Percentiles rank a stretch among this genome's conserved stretches.
phyloP scores from a whole-genome alignment of 2,888 invertebrate species.

The Drosophila colorata region DNA sequence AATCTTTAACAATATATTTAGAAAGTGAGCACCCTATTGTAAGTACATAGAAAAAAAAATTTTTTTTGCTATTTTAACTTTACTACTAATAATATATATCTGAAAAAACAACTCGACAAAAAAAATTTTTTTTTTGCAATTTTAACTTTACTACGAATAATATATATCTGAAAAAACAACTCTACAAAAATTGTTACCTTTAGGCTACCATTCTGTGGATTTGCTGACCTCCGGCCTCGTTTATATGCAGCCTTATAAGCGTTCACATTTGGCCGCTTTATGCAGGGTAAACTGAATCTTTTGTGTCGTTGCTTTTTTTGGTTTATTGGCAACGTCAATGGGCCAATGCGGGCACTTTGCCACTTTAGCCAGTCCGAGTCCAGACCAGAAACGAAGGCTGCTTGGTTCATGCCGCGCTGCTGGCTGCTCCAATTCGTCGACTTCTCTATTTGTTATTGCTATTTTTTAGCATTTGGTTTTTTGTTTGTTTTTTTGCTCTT shows the following conservation, averaged over 20 bases:
- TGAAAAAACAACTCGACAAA: no score
- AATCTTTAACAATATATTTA: no score
- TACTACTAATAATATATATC: no score
- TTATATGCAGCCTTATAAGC: slow-evolving; percentile 53
- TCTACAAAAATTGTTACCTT: no score
- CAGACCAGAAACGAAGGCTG: slow-evolving; percentile 40
- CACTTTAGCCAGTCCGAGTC: slow-evolving; percentile 18
- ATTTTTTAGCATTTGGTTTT: slow-evolving; percentile 15
- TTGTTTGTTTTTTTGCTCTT: slow-evolving; percentile 4
- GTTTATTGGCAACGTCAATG: slow-evolving; percentile 19
- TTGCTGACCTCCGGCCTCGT: slow-evolving; percentile 42
- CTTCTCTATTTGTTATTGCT: slow-evolving; percentile 31
- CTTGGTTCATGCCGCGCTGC: slow-evolving; percentile 32
- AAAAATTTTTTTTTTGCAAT: no score
- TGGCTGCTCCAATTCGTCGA: slow-evolving; percentile 56
- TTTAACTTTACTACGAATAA: no score
- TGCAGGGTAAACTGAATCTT: slow-evolving; percentile 69
- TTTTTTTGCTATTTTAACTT: no score
- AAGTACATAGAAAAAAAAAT: no score
- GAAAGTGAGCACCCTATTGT: no score
- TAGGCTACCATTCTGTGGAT: slow-evolving; percentile 9
- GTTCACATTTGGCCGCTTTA: slow-evolving; percentile 62
- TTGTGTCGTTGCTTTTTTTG: slow-evolving; percentile 73
- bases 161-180: no score
- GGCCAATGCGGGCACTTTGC: background rate